phyloP scores from a whole-genome alignment of 2,113 vertebrate species.

The Leuciscus idus region DNA sequence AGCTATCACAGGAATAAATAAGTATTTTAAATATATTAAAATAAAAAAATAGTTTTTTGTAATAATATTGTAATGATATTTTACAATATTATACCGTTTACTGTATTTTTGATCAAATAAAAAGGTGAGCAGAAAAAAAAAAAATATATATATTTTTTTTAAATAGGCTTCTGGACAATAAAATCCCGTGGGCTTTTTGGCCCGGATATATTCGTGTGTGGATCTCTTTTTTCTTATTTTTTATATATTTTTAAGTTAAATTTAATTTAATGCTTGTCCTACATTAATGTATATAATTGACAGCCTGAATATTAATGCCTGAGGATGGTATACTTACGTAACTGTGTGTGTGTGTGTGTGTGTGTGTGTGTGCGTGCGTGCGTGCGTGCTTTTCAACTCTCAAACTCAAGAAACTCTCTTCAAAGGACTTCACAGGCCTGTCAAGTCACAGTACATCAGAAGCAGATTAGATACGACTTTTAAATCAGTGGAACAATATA shows the following conservation, averaged over 20 bases:
- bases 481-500: not conserved
- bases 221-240: no score
- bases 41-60: no score
- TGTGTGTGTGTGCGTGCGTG: not conserved
- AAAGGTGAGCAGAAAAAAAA: not conserved
- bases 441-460: not conserved
- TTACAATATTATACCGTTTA: no score
- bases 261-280: not conserved
- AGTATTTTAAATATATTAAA: no score
- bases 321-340: not conserved
- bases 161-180: no score
- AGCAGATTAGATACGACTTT: constrained; percentile 1
- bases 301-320: not conserved
- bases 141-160: no score
- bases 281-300: not conserved
- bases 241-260: not conserved
- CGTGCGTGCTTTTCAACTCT: not conserved
- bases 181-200: no score
- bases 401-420: not conserved
- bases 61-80: no score
- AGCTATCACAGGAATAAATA: no score
- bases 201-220: no score
- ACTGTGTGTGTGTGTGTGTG: not conserved
- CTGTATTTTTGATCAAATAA: no score
- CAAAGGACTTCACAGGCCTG: not conserved